A percentile compares a stretch with the other conserved stretches of the same genome.
Evolutionary conservation across 2,888 invertebrate genomes (phyloP).

Genomic region (Ectropis crepuscularia): DNA sequence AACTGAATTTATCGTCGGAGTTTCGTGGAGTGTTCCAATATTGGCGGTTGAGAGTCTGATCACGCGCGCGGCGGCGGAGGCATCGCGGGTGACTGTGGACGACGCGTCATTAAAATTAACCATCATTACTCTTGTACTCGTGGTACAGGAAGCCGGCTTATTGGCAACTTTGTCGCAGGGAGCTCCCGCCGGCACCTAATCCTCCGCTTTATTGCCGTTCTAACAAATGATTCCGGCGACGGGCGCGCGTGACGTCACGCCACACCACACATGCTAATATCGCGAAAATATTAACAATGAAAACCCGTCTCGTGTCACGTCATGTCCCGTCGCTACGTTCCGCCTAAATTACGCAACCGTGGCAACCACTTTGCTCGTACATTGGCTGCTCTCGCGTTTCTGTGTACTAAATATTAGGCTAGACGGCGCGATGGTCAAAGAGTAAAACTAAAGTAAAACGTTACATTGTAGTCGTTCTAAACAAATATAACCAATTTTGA

Average conservation of each 20-base stretch:
- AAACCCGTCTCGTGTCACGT: conserved; percentile 16
- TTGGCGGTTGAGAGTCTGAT: conserved; percentile 69
- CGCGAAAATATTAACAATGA: conserved; percentile 37
- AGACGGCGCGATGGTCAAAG: no score
- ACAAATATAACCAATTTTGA: no score
- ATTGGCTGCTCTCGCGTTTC: conserved; percentile 7
- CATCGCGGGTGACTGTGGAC: conserved; percentile 63
- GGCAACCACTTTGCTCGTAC: conserved; percentile 9
- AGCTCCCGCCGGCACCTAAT: conserved; percentile 71
- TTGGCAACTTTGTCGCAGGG: conserved; percentile 74
- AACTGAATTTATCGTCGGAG: conserved; percentile 84
- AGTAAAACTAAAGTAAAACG: no score
- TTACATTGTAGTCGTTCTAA: no score
- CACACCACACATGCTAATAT: conserved; percentile 43
- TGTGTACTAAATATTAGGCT: conserved; percentile 2
- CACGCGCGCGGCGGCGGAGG: conserved; percentile 63
- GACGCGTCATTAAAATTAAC: conserved; percentile 84
- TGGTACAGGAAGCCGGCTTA: conserved; percentile 74
- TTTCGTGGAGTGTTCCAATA: conserved; percentile 80
- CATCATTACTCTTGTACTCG: conserved; percentile 82
- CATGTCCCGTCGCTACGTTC: conserved; percentile 15
- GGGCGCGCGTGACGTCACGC: conserved; percentile 48
- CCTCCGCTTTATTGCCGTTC: conserved; percentile 74
- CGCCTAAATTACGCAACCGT: conserved; percentile 16
- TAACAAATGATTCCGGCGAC: conserved; percentile 71